Evolutionary conservation across 2,888 invertebrate species (phyloP).

Genomic region (Acronicta leporina): DNA sequence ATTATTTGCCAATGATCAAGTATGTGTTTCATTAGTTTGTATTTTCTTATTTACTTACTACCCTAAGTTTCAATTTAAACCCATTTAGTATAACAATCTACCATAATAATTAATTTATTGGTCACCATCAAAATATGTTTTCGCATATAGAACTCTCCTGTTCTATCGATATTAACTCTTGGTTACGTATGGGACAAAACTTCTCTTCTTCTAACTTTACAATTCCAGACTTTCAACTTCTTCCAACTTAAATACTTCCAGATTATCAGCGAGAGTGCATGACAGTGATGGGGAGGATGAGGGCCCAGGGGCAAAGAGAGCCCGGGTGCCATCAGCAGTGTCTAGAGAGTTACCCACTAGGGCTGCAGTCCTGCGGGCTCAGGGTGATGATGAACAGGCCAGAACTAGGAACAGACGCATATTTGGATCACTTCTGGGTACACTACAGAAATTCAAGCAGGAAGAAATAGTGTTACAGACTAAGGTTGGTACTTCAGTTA

Average conservation of each 20-base stretch:
- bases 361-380: slow-evolving; percentile 90
- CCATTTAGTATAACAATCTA: no score
- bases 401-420: slow-evolving; percentile 96
- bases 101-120: no score
- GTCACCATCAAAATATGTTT: no score
- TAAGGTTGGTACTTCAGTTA: slow-evolving; percentile 80
- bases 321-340: slow-evolving; percentile 91
- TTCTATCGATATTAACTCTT: no score
- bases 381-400: slow-evolving; percentile 94
- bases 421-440: slow-evolving; percentile 98
- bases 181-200: background rate
- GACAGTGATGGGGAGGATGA: slow-evolving; percentile 88
- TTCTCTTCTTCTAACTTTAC: no score
- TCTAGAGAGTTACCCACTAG: slow-evolving; percentile 95
- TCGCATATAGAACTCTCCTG: no score
- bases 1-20: background rate
- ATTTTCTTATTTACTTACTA: background rate
- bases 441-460: slow-evolving; percentile 97
- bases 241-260: slow-evolving; percentile 41
- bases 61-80: no score
- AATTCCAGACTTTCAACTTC: slow-evolving; percentile 60
- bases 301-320: slow-evolving; percentile 72
- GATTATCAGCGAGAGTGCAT: slow-evolving; percentile 79
- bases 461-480: slow-evolving; percentile 97
- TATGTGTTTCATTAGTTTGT: slow-evolving; percentile 1